Conservation (phyloP, 2,888 invertebrate species). For the Petrophora chlorosata region DNA sequence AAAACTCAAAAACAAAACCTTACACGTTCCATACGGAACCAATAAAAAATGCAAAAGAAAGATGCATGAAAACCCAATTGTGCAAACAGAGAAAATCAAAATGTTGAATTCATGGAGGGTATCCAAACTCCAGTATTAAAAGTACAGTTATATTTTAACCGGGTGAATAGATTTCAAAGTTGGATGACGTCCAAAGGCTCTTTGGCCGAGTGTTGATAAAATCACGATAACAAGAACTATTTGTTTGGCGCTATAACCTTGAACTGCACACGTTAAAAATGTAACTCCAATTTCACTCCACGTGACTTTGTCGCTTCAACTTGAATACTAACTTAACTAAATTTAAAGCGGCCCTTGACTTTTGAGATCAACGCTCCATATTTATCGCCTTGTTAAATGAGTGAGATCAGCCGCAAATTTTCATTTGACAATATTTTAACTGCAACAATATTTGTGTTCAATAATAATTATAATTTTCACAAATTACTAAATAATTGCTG, state of each 20-base stretch:
- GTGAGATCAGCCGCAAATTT: conserved; percentile 23
- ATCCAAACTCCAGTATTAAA: conserved; percentile 35
- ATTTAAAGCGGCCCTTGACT: conserved; percentile 33
- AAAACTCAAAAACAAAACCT: conserved; percentile 29
- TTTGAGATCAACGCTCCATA: conserved; percentile 28
- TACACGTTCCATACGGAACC: conserved; percentile 27
- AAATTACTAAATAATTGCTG: conserved; percentile 4
- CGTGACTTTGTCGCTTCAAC: conserved; percentile 14
- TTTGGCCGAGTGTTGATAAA: conserved; percentile 50
- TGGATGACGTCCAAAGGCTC: conserved; percentile 62
- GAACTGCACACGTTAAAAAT: conserved; percentile 51
- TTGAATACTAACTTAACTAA: too few species aligned
- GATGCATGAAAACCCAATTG: conserved; percentile 27
- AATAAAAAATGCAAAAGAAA: conserved; percentile 29
- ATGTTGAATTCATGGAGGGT: conserved; percentile 32
- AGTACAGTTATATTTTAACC: conserved; percentile 35
- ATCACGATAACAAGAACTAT: conserved; percentile 44
- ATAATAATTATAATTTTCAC: background rate
- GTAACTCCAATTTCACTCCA: conserved; percentile 29
- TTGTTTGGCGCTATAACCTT: conserved; percentile 46
- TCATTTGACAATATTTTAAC: conserved; percentile 18
- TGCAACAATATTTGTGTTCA: conserved; percentile 7
- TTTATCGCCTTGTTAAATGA: conserved; percentile 29
- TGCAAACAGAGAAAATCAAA: conserved; percentile 35
- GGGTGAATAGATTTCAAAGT: conserved; percentile 43